Evolutionary conservation across 2,888 invertebrate species (phyloP).

Genomic region (Metacarcinus magister): DNA sequence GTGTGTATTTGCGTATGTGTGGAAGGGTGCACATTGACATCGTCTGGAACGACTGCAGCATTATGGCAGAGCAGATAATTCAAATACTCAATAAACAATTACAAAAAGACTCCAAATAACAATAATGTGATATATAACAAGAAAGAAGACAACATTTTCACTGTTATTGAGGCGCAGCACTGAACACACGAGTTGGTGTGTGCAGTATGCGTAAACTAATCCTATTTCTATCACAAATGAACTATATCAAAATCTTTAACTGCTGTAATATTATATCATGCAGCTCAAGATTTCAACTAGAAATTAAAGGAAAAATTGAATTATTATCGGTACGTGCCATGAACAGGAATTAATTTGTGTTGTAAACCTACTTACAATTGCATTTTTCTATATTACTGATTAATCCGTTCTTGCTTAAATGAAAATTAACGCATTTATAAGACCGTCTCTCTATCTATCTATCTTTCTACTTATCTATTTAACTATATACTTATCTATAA

Average conservation of each 20-base stretch:
- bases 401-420: background rate
- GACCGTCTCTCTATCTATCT: background rate
- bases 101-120: background rate
- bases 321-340: background rate
- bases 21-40: background rate
- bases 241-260: background rate
- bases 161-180: background rate
- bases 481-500: too few species aligned
- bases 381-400: background rate
- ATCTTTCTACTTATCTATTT: too few species aligned
- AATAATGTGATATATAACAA: background rate
- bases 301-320: background rate
- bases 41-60: too few species aligned
- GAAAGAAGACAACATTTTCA: background rate
- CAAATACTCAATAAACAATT: background rate
- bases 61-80: background rate
- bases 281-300: background rate
- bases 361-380: background rate
- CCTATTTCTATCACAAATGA: background rate
- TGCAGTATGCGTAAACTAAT: background rate
- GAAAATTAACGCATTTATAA: too few species aligned
- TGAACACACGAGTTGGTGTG: background rate
- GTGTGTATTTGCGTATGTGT: background rate
- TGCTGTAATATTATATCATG: background rate
- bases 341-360: background rate